Evolutionary conservation across 2,113 vertebrate genomes (phyloP).

Genomic region (Edolisoma coerulescens): DNA sequence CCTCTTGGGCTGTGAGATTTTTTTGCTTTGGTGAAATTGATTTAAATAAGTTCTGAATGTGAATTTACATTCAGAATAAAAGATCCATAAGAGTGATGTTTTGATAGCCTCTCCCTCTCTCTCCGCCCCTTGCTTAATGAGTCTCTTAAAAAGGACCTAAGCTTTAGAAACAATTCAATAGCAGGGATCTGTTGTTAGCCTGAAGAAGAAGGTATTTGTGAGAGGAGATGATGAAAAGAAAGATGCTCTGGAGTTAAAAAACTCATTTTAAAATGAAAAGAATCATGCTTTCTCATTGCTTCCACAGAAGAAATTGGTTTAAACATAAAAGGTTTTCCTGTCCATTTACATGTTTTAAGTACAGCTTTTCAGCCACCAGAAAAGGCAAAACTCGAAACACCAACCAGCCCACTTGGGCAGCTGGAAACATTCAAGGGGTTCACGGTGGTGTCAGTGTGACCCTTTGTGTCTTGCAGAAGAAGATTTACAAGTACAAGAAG

Average conservation of each 20-base stretch:
- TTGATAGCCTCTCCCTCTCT: neutral
- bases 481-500: conserved; percentile 99
- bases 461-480: conserved; percentile 81
- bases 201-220: neutral
- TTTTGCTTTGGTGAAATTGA: neutral
- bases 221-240: neutral
- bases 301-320: neutral
- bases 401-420: neutral
- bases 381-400: neutral
- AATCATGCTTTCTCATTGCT: neutral
- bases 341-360: neutral
- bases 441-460: neutral
- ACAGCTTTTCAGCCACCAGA: neutral
- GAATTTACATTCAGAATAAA: neutral
- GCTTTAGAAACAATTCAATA: neutral
- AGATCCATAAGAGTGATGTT: neutral
- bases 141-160: neutral
- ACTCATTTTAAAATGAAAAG: neutral
- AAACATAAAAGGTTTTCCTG: neutral
- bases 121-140: neutral
- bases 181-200: neutral
- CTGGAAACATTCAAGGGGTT: neutral
- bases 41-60: neutral
- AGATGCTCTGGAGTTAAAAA: neutral
- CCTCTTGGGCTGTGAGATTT: neutral